Percentiles rank a stretch among this genome's conserved stretches.
phyloP scores from a whole-genome alignment of 1,140 invertebrate species.

The Protaetia brevitarsis region DNA sequence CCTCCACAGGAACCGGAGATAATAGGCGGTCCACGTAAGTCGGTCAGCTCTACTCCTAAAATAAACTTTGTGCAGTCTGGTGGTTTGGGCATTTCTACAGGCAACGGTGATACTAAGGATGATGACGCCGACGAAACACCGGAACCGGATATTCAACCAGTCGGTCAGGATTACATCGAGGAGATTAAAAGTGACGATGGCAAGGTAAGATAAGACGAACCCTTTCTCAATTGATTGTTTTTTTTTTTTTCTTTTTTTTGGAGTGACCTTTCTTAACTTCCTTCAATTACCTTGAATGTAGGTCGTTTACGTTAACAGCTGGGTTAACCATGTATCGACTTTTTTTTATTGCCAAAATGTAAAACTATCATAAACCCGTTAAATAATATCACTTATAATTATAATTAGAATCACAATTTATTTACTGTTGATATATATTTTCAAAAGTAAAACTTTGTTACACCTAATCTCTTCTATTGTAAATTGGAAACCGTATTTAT shows the following conservation, averaged over 20 bases:
- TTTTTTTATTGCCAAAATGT: no score
- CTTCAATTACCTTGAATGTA: no score
- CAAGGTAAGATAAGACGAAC: conserved; percentile 50
- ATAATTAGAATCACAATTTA: no score
- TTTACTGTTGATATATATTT: no score
- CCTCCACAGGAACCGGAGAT: conserved; percentile 92
- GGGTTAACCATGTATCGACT: no score
- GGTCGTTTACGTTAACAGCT: no score
- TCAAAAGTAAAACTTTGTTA: no score
- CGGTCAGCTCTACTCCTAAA: conserved; percentile 72
- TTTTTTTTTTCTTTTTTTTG: not conserved
- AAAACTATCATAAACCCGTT: no score
- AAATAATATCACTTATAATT: no score
- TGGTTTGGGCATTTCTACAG: conserved; percentile 59
- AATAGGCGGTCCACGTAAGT: conserved; percentile 54
- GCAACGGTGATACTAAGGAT: conserved; percentile 56
- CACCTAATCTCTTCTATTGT: no score
- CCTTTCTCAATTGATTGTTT: not conserved
- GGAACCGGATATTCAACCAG: conserved; percentile 84
- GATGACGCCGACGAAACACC: conserved; percentile 64
- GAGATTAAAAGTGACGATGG: conserved; percentile 94
- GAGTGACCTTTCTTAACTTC: no score
- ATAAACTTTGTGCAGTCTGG: conserved; percentile 87
- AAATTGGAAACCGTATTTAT: no score
- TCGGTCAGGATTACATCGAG: conserved; percentile 97